These are phyloP conservation scores for Acanthurus leucopareius DNA, from an alignment of 2,797 vertebrate species.

Conservation along the genomic window DNA sequence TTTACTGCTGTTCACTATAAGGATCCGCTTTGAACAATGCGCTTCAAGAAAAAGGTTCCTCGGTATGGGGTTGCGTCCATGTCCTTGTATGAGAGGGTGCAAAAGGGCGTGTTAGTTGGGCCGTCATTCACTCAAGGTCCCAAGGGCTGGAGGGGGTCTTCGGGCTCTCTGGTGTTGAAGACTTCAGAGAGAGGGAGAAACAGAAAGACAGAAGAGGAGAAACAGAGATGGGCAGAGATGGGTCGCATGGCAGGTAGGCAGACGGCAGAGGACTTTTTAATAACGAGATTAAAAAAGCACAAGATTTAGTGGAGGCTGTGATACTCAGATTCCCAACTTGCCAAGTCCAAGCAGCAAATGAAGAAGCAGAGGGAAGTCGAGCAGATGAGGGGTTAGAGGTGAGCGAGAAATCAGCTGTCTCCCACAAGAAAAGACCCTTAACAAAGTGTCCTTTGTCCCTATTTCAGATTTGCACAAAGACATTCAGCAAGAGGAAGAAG, in stretches of 20 bases:
- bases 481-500: slow-evolving; percentile 79
- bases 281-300: slow-evolving; percentile 68
- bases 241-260: slow-evolving; percentile 75
- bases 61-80: slow-evolving; percentile 68
- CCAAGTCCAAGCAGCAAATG: slow-evolving; percentile 83
- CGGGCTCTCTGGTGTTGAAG: slow-evolving; percentile 86
- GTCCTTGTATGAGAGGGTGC: slow-evolving; percentile 74
- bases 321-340: slow-evolving; percentile 67
- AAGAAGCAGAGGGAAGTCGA: slow-evolving; percentile 77
- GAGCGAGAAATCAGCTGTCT: slow-evolving; percentile 70
- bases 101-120: slow-evolving; percentile 75
- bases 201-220: slow-evolving; percentile 86
- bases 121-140: slow-evolving; percentile 88
- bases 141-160: slow-evolving; percentile 86
- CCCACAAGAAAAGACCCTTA: slow-evolving; percentile 65
- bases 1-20: slow-evolving; percentile 67
- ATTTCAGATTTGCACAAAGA: slow-evolving; percentile 82
- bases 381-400: slow-evolving; percentile 76
- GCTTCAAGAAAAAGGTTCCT: slow-evolving; percentile 74
- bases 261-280: slow-evolving; percentile 68
- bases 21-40: slow-evolving; percentile 65
- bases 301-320: slow-evolving; percentile 69
- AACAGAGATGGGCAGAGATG: slow-evolving; percentile 87
- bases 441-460: slow-evolving; percentile 73
- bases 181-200: slow-evolving; percentile 87